A percentile compares a stretch with the other conserved stretches of the same genome.
Evolutionary conservation across 2,797 vertebrate species (phyloP).

Genomic region (Smutsia gigantea): DNA sequence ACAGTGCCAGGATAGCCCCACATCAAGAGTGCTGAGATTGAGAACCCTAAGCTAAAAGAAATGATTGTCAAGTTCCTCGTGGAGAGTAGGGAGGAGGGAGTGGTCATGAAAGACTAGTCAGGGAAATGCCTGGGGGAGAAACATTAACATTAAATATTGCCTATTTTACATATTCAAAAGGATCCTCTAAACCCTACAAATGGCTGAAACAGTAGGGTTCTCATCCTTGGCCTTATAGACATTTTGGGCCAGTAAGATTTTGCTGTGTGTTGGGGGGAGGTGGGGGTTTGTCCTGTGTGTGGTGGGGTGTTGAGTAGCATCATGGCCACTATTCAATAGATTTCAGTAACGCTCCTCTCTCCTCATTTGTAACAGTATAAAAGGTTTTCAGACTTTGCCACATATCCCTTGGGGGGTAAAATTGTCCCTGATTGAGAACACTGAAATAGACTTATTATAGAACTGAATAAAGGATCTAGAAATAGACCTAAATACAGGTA

Average conservation of each 20-base stretch:
- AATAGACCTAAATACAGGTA: background rate
- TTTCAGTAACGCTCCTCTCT: background rate
- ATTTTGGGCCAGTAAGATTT: background rate
- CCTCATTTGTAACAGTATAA: background rate
- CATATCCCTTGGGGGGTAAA: background rate
- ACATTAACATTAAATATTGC: background rate
- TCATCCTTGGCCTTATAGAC: background rate
- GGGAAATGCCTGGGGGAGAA: background rate
- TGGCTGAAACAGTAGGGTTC: background rate
- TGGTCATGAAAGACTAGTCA: background rate
- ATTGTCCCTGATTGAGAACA: background rate
- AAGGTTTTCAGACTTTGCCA: background rate
- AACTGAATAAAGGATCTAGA: background rate
- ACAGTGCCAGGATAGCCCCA: background rate
- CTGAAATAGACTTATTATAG: background rate
- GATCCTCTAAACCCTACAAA: background rate
- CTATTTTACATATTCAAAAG: background rate
- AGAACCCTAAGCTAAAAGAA: background rate
- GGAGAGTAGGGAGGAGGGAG: background rate
- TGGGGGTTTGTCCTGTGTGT: background rate
- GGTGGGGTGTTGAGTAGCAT: background rate
- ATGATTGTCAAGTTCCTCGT: background rate
- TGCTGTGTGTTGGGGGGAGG: too few species aligned
- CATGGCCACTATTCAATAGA: background rate
- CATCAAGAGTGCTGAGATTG: background rate